Evolutionary conservation across 2,113 vertebrate species (phyloP), one percentile per base, ranked within the genome.

Genomic region (Boulengeromyrus knoepffleri): DNA sequence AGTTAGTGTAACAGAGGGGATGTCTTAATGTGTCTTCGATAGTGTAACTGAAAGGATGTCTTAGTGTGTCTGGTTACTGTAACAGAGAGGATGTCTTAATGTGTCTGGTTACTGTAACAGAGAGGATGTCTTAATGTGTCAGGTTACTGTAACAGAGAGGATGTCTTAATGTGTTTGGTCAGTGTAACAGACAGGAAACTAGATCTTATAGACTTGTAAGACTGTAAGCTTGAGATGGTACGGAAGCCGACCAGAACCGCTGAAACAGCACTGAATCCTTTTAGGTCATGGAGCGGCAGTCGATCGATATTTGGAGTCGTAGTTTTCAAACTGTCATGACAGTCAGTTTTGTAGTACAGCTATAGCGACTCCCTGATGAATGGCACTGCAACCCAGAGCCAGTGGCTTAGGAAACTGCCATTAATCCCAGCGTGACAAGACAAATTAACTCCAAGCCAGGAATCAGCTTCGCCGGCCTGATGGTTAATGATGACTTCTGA

Each of bases 261-360:
- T 49, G 45, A 86, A 86, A 86, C 84, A 85, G 84, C 84, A 86
- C 84, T 15, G 45, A 49, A 50, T 86, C 84, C 45, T 86, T 86
- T 86, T 86, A 50, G 45, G 84, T 27, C 45, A 49, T 15, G 36
- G 31, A 80, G 70, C 70, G 5, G 70, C 36, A n/a, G 45, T 46
- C 46, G n/a, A 86, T 86, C 84, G 2, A 86, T 47, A 86, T 50
- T 86, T 27, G 45, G 47, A 86, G 47, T 49, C 84, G 10, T 86
- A 86, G 45, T n/a, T 86, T 86, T 86, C 45, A 50, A 86, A 49
- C 84, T 49, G 84, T 86, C 84, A 27, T 86, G 84, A 47, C 84
- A 15, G 45, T 86, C 47, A 49, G 9, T n/a, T 86, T 50, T n/a
- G 45, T 50, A 47, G 84, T 15, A 86, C 84, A 27, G 24, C 84